These are phyloP conservation scores for Apeira syringaria DNA, from an alignment of 2,888 invertebrate genomes.

Conservation along the genomic window DNA sequence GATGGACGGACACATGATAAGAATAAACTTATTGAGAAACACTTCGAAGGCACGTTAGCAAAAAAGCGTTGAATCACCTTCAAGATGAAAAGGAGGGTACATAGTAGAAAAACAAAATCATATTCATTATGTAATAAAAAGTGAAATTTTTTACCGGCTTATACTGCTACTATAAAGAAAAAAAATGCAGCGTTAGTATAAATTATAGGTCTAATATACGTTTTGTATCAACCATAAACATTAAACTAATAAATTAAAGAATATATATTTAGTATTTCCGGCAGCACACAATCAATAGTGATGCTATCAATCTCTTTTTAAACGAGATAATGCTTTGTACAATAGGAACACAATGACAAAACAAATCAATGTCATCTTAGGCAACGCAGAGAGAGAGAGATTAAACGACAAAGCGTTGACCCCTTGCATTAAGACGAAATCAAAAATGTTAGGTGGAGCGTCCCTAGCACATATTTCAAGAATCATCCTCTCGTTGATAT, in stretches of 20 bases:
- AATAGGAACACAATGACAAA: conserved; percentile 43
- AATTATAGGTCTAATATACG: too few relatives aligned
- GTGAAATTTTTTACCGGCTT: background rate
- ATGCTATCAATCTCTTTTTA: conserved; percentile 31
- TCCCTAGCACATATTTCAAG: conserved; percentile 71
- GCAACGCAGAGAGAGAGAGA: conserved; percentile 52
- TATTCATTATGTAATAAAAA: too few relatives aligned
- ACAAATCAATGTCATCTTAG: conserved; percentile 52
- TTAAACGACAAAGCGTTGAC: conserved; percentile 53
- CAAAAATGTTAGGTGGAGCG: conserved; percentile 60
- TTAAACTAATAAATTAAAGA: conserved; percentile 25
- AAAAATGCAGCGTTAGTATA: too few relatives aligned
- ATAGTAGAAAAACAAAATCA: too few relatives aligned
- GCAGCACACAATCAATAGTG: conserved; percentile 29
- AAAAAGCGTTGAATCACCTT: too few relatives aligned
- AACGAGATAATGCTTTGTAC: conserved; percentile 33
- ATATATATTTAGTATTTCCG: conserved; percentile 26
- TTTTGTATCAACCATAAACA: conserved; percentile 11
- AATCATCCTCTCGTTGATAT: conserved; percentile 70
- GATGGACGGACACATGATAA: too few relatives aligned
- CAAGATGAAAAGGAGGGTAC: too few relatives aligned
- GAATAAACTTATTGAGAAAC: too few relatives aligned
- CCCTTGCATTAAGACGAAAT: conserved; percentile 67
- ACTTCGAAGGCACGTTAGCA: too few relatives aligned
- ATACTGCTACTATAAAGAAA: background rate